phyloP scores from a whole-genome alignment of 2,113 vertebrate species.

The Silurus meridionalis region DNA sequence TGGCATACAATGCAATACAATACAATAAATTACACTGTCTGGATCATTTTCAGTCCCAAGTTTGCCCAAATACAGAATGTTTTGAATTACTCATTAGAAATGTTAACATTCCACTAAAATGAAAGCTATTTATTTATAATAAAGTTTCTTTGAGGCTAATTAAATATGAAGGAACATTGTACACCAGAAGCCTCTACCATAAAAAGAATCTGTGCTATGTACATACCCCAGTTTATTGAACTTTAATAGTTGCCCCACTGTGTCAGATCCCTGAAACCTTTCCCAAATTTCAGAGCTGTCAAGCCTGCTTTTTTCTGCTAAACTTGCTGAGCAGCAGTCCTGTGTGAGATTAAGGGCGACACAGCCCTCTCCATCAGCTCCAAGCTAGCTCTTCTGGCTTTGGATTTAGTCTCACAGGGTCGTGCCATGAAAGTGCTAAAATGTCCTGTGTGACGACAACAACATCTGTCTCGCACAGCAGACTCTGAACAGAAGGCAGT shows the following conservation, averaged over 20 bases:
- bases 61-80: background rate
- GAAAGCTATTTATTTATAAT: background rate
- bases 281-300: background rate
- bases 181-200: background rate
- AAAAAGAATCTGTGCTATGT: background rate
- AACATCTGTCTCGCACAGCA: conserved; percentile 36
- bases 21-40: background rate
- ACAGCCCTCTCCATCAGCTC: conserved; percentile 49
- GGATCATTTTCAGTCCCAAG: background rate
- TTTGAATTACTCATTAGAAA: background rate
- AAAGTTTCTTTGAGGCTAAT: background rate
- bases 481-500: background rate
- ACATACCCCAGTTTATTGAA: background rate
- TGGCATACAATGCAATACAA: background rate
- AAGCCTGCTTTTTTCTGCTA: conserved; percentile 31
- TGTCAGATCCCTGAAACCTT: conserved; percentile 26
- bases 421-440: conserved; percentile 42
- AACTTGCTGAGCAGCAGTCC: conserved; percentile 42
- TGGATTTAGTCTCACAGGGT: conserved; percentile 60
- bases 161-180: background rate
- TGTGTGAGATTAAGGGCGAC: conserved; percentile 60
- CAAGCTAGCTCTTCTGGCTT: conserved; percentile 38
- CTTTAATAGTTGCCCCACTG: background rate
- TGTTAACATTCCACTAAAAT: background rate
- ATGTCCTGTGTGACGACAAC: conserved; percentile 50